Percentiles rank a stretch among this genome's conserved stretches.
These are phyloP conservation scores for Hesperia comma DNA, from an alignment of 2,888 invertebrate genomes.

Conservation along the genomic window DNA sequence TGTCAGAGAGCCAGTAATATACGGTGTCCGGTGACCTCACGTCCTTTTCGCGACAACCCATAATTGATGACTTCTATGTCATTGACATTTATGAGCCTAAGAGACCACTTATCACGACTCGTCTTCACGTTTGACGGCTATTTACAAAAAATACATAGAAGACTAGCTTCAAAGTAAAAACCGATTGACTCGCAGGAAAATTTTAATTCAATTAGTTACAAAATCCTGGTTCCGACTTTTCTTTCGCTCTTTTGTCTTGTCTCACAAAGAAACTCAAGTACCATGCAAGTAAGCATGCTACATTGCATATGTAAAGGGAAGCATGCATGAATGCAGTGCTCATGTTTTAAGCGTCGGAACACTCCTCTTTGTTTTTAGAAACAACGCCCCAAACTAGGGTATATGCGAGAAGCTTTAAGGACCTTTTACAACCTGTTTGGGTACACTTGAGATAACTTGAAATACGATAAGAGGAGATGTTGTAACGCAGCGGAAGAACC, in stretches of 20 bases:
- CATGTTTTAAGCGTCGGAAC: conserved; percentile 24
- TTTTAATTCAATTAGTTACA: background rate
- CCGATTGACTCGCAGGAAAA: too few relatives aligned
- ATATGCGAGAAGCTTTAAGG: conserved; percentile 6
- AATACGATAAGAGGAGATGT: background rate
- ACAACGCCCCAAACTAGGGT: conserved; percentile 21
- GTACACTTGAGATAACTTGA: background rate
- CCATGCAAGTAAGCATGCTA: conserved; percentile 25
- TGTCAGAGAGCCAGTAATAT: too few relatives aligned
- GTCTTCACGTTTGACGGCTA: too few relatives aligned
- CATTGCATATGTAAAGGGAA: conserved; percentile 27
- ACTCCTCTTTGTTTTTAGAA: conserved; percentile 22
- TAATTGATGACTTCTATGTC: too few relatives aligned
- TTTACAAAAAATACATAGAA: too few relatives aligned
- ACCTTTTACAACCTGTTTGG: conserved; percentile 6
- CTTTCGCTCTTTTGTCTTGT: background rate
- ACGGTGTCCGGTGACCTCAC: too few relatives aligned
- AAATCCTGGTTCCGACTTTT: background rate
- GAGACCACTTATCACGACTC: too few relatives aligned
- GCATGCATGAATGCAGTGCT: conserved; percentile 33
- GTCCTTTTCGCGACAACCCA: too few relatives aligned
- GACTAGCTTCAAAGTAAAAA: too few relatives aligned
- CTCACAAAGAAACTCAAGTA: conserved; percentile 13
- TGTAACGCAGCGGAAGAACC: background rate
- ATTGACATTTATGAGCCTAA: too few relatives aligned